These are phyloP conservation scores for Diaprepes abbreviatus DNA, from an alignment of 2,888 invertebrate genomes.

Conservation along the genomic window DNA sequence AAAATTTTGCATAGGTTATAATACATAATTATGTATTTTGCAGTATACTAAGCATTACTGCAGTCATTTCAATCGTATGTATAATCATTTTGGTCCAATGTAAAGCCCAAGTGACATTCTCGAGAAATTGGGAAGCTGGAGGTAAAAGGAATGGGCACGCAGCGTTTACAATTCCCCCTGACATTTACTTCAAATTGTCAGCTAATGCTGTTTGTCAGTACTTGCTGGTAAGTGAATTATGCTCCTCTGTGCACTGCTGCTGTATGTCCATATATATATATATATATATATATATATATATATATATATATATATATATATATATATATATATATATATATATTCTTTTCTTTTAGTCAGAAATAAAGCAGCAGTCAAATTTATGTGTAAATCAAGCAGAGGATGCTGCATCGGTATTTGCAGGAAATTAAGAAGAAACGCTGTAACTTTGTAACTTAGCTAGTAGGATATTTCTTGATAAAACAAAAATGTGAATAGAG, in stretches of 20 bases:
- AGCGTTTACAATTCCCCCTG: conserved; percentile 15
- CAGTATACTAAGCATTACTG: conserved; percentile 2
- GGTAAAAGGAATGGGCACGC: conserved; percentile 21
- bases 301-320: no score
- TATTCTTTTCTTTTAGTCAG: conserved; percentile 33
- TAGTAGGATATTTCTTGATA: no score
- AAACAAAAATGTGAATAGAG: no score
- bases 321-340: no score
- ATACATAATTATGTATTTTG: conserved; percentile 11
- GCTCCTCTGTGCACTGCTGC: no score
- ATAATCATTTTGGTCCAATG: conserved; percentile 4
- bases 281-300: no score
- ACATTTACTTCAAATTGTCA: conserved; percentile 31
- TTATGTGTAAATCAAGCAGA: conserved; percentile 25
- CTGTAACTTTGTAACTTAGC: not conserved
- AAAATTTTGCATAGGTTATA: no score
- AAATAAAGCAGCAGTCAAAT: conserved; percentile 23
- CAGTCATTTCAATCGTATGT: conserved; percentile 3
- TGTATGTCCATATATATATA: no score
- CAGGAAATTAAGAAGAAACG: conserved; percentile 16
- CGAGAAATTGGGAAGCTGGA: conserved; percentile 38
- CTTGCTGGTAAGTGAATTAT: conserved; percentile 38
- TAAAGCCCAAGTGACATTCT: conserved; percentile 32
- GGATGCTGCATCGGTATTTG: conserved; percentile 17
- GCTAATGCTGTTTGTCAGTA: conserved; percentile 24